phyloP scores from a whole-genome alignment of 2,888 invertebrate species.

The Crematogaster levior region DNA sequence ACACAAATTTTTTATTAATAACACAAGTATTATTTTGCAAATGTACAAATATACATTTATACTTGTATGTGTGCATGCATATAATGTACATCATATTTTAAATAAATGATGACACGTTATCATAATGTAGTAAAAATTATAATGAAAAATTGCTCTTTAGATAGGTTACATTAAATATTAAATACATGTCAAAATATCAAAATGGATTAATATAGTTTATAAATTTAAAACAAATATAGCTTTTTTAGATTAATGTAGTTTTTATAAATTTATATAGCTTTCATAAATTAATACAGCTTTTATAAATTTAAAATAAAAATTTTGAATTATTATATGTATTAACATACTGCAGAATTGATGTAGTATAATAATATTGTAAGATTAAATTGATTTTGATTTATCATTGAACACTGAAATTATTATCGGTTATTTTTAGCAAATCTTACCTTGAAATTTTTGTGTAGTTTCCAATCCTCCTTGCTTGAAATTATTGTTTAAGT shows the following conservation, averaged over 20 bases:
- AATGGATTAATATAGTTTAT: neutral
- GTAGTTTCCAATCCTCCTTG: neutral
- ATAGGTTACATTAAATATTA: neutral
- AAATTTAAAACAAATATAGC: constrained; percentile 6
- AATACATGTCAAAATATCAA: neutral
- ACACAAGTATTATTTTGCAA: neutral
- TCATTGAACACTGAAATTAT: neutral
- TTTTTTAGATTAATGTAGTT: too few species aligned
- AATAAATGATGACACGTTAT: neutral
- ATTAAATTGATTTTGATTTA: neutral
- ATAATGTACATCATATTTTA: neutral
- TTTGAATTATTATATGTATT: too few species aligned
- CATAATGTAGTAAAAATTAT: neutral
- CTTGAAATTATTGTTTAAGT: neutral
- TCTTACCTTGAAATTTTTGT: constrained; percentile 20
- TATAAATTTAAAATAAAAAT: neutral
- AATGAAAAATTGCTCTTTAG: neutral
- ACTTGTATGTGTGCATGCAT: too few species aligned
- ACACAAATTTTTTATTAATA: neutral
- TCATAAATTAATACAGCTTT: neutral
- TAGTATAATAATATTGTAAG: neutral
- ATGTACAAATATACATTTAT: too few species aligned
- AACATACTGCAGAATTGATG: neutral
- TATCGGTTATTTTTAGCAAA: neutral
- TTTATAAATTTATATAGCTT: too few species aligned